Percentiles rank a stretch among this genome's conserved stretches.
phyloP scores from a whole-genome alignment of 1,140 invertebrate species.

The Drosophila tani region DNA sequence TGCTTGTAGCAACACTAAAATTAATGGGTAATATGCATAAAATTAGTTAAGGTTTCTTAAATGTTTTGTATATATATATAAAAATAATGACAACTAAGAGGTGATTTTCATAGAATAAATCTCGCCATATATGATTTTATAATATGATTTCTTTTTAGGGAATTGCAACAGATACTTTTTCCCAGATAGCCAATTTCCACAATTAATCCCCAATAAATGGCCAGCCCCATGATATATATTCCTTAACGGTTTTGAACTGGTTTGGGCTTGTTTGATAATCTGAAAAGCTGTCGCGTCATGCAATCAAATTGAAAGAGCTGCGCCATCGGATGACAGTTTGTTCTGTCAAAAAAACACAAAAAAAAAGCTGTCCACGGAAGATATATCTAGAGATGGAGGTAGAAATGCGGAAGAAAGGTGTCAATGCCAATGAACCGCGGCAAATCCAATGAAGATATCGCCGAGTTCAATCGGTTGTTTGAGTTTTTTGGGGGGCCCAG shows the following conservation, averaged over 20 bases:
- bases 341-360: constrained; percentile 1
- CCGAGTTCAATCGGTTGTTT: constrained; percentile 31
- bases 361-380: not conserved
- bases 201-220: constrained; percentile 39
- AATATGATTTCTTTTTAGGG: constrained; percentile 13
- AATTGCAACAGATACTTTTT: constrained; percentile 14
- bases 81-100: too few species aligned
- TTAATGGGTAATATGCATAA: not conserved
- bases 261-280: constrained; percentile 40
- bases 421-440: constrained; percentile 51
- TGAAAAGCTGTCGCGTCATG: constrained; percentile 58
- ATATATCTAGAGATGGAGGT: not conserved
- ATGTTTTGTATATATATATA: too few species aligned
- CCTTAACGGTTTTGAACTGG: constrained; percentile 40
- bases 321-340: constrained; percentile 30
- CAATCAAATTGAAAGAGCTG: constrained; percentile 58
- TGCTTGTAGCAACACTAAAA: not conserved
- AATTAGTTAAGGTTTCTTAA: not conserved
- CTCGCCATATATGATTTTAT: constrained; percentile 4
- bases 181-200: constrained; percentile 42
- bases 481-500: not conserved
- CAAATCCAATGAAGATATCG: constrained; percentile 31
- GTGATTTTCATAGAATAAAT: not conserved
- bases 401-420: constrained; percentile 50
- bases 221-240: constrained; percentile 21